Evolutionary conservation across 2,888 invertebrate genomes (phyloP).

Genomic region (Ctenicera cuprea): DNA sequence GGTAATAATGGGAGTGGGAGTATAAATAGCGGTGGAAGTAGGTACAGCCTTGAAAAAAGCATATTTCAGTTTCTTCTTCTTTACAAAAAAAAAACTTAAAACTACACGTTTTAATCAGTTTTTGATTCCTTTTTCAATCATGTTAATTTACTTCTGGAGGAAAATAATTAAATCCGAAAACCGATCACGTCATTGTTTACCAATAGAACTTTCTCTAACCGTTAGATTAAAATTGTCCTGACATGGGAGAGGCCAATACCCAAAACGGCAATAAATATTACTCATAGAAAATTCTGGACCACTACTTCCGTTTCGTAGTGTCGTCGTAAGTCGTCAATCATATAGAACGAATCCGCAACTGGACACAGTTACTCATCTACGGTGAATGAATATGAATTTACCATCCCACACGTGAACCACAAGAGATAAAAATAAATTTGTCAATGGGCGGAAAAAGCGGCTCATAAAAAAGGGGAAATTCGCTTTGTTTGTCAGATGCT

Average conservation of each 20-base stretch:
- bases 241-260: background rate
- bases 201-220: background rate
- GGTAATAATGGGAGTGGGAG: no score
- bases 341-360: conserved; percentile 7
- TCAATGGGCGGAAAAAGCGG: conserved; percentile 12
- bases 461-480: no score
- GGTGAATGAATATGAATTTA: conserved; percentile 28
- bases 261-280: background rate
- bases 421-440: conserved; percentile 30
- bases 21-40: no score
- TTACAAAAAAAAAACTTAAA: no score
- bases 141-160: no score
- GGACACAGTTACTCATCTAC: conserved; percentile 1
- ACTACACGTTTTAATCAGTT: no score
- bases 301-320: background rate
- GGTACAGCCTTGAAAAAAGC: no score
- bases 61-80: no score
- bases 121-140: no score
- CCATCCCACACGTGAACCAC: conserved; percentile 4
- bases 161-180: no score
- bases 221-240: background rate
- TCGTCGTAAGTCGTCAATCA: background rate
- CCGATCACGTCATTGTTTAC: no score
- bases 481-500: no score
- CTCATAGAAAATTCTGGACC: conserved; percentile 12